These are phyloP conservation scores for Agriopis marginaria DNA, from an alignment of 2,888 invertebrate genomes.

Conservation along the genomic window DNA sequence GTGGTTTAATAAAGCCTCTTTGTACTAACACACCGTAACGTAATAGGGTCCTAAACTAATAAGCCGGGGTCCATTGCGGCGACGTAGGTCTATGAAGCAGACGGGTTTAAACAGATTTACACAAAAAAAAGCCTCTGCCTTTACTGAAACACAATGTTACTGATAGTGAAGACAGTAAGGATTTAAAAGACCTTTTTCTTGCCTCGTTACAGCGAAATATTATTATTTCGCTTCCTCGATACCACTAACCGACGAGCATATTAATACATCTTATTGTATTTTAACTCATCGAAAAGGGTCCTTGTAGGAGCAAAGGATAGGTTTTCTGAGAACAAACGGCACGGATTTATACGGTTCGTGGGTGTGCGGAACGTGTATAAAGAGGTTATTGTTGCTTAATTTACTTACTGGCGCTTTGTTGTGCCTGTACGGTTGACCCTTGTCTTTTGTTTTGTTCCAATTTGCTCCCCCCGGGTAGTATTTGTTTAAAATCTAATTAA, in stretches of 20 bases:
- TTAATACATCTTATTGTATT: too few species aligned
- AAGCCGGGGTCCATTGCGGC: conserved; percentile 66
- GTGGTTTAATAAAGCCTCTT: conserved; percentile 74
- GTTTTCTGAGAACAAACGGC: not conserved
- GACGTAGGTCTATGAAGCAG: conserved; percentile 63
- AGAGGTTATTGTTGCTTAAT: conserved; percentile 18
- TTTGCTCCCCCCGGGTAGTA: conserved; percentile 61
- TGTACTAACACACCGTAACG: conserved; percentile 70
- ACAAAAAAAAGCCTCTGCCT: conserved; percentile 61
- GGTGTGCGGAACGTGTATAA: conserved; percentile 4
- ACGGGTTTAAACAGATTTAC: conserved; percentile 74
- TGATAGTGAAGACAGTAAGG: conserved; percentile 20
- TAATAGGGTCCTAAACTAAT: conserved; percentile 84
- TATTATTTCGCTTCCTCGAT: too few species aligned
- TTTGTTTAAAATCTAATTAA: conserved; percentile 71
- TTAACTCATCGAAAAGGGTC: too few species aligned
- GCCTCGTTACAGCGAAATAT: too few species aligned
- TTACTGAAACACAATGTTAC: conserved; percentile 35
- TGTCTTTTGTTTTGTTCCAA: conserved; percentile 69
- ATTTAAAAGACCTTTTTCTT: not conserved
- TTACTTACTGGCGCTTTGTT: conserved; percentile 19
- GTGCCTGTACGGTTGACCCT: conserved; percentile 61
- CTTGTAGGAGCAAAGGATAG: not conserved
- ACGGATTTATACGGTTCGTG: not conserved
- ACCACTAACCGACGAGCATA: too few species aligned